Percentiles rank a stretch among this genome's conserved stretches.
Conservation (phyloP, 2,888 invertebrate genomes). For the Cerastoderma edule region DNA sequence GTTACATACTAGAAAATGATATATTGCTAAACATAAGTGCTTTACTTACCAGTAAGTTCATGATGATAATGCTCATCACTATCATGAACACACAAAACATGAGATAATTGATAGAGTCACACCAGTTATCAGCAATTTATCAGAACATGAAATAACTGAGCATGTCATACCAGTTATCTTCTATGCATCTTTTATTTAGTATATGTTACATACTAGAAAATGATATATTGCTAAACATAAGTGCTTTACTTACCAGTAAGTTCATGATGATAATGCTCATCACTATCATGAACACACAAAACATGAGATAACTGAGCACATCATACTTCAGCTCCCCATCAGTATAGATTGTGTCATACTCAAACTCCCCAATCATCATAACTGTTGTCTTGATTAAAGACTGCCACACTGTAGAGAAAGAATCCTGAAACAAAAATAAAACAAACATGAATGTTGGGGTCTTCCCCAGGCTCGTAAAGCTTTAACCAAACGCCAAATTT, state of each 20-base stretch:
- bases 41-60: conserved; percentile 84
- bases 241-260: conserved; percentile 83
- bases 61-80: conserved; percentile 82
- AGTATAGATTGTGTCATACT: conserved; percentile 77
- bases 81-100: conserved; percentile 76
- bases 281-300: conserved; percentile 78
- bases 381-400: conserved; percentile 82
- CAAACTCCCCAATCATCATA: conserved; percentile 84
- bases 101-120: conserved; percentile 83
- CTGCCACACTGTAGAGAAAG: conserved; percentile 74
- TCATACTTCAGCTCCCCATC: conserved; percentile 37
- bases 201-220: too few species aligned
- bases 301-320: conserved; percentile 83
- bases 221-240: too few species aligned
- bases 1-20: too few species aligned
- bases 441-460: too few species aligned
- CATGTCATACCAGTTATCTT: too few species aligned
- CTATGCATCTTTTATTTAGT: too few species aligned
- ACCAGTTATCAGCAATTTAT: too few species aligned
- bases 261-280: conserved; percentile 84
- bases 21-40: too few species aligned
- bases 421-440: conserved; percentile 61
- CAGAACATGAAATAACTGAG: conserved; percentile 79
- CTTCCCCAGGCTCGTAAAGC: too few species aligned
- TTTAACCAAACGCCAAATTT: too few species aligned